Conservation (phyloP, 2,888 invertebrate species). For the Mythimna albipuncta region DNA sequence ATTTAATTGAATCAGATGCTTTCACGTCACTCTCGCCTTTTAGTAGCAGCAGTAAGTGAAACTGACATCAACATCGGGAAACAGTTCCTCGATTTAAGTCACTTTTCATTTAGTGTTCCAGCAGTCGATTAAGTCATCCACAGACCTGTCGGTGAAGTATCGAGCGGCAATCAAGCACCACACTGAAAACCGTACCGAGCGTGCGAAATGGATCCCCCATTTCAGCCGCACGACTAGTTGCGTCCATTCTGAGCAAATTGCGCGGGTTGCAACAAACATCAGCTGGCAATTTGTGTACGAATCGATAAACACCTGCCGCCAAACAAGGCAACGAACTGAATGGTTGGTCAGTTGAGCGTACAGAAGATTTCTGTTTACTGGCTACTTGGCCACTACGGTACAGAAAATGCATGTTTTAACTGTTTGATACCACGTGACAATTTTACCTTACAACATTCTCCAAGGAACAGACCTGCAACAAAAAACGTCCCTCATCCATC, state of each 20-base stretch:
- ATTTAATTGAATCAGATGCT: constrained; percentile 3
- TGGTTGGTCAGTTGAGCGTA: not conserved
- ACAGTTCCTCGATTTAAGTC: constrained; percentile 7
- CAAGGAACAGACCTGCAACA: not conserved
- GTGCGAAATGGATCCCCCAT: not conserved
- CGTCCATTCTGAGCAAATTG: not conserved
- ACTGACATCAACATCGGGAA: not conserved
- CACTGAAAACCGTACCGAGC: not conserved
- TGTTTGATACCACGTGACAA: too few species aligned
- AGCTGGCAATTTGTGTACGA: not conserved
- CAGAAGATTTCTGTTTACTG: not conserved
- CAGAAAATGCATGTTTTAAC: too few species aligned
- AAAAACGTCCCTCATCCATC: not conserved
- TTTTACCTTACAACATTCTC: too few species aligned
- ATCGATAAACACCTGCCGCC: not conserved
- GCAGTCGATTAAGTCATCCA: not conserved
- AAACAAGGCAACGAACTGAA: not conserved
- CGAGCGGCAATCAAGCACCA: not conserved
- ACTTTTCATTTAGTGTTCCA: constrained; percentile 19
- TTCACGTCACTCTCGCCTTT: not conserved
- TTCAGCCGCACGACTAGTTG: not conserved
- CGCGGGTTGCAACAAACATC: not conserved
- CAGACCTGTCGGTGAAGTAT: not conserved
- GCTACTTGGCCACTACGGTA: not conserved
- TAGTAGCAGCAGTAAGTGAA: not conserved